Conservation (phyloP, 2,888 invertebrate genomes). For the Dasysyrphus albostriatus region DNA sequence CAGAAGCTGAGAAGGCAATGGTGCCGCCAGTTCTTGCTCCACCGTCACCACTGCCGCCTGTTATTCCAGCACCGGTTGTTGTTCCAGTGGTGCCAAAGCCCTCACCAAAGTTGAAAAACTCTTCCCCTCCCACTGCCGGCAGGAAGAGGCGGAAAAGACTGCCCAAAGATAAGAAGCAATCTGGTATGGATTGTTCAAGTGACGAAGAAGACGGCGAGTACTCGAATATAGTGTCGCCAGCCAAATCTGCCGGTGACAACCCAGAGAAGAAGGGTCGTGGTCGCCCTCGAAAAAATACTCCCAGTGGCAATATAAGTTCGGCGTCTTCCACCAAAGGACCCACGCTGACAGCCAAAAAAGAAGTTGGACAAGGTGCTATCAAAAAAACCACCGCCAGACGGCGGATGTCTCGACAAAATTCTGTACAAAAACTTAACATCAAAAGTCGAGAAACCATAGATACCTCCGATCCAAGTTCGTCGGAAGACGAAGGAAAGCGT, state of each 20-base stretch:
- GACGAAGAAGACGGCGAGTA: slow-evolving; percentile 80
- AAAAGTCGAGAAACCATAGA: slow-evolving; percentile 79
- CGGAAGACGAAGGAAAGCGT: slow-evolving; percentile 75
- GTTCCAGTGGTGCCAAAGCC: slow-evolving; percentile 52
- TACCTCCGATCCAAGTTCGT: slow-evolving; percentile 76
- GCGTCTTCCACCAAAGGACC: slow-evolving; percentile 81
- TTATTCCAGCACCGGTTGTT: slow-evolving; percentile 63
- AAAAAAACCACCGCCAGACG: slow-evolving; percentile 81
- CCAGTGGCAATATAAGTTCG: slow-evolving; percentile 79
- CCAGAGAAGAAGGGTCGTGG: slow-evolving; percentile 83
- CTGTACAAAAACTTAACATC: slow-evolving; percentile 78
- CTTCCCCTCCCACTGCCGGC: slow-evolving; percentile 48
- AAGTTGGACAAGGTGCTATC: slow-evolving; percentile 77
- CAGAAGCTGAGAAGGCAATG: slow-evolving; percentile 47
- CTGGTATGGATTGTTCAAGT: slow-evolving; percentile 78
- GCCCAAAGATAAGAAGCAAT: slow-evolving; percentile 71
- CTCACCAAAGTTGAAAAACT: slow-evolving; percentile 66
- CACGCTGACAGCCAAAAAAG: slow-evolving; percentile 82
- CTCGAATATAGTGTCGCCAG: slow-evolving; percentile 60
- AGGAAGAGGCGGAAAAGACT: slow-evolving; percentile 67
- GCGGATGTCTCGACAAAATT: slow-evolving; percentile 77
- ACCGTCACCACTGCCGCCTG: slow-evolving; percentile 49
- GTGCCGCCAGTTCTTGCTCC: slow-evolving; percentile 47
- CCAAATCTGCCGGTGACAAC: slow-evolving; percentile 72
- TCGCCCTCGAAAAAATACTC: slow-evolving; percentile 84